Evolutionary conservation across 2,797 vertebrate species (phyloP), one percentile per base, ranked within the genome.

Genomic region (Molossus molossus): DNA sequence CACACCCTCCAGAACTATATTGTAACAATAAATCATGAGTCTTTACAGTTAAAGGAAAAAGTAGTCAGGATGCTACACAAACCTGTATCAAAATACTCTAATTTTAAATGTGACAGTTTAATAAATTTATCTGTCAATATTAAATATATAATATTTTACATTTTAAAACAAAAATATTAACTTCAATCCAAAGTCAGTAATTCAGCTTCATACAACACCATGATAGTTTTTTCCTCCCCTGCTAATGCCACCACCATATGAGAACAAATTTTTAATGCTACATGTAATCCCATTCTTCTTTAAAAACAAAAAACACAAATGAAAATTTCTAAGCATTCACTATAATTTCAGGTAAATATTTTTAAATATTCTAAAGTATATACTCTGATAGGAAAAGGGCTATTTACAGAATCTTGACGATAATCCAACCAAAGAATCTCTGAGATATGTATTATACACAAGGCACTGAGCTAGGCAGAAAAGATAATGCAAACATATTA

Each of bases 101-200:
- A n/a, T 73, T 96, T 93, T 91, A 65, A 92, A 82, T 87, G 14
- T 75, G 90, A 83, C 9, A 37, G 17, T 9, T 87, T 90, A 94
- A 72, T 73, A 76, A n/a, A 76, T 20, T 72, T 45, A 69, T 20
- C 55, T 81, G 13, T 64, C 65, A 93, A 81, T 70, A 87, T 84
- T 21, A 93, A 77, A 60, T 60, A 62, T 33, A 25, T 40, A 53
- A 65, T n/a, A 85, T 64, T 94, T 92, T 55, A 55, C 5, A 91
- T 70, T 93, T 86, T 84, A 73, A 87, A 94, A 84, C 48, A 80
- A 87, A 92, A 92, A 69, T 65, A 40, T 73, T 80, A 94, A 90
- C 15, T n/a, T 27, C 60, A 94, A 73, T 27, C 55, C n/a, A 64
- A 58, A 92, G n/a, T 14, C 21, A 94, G 57, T 82, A 76, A 69